These are phyloP conservation scores for Cyprinus carpio DNA, from an alignment of 2,113 vertebrate species.

Conservation along the genomic window DNA sequence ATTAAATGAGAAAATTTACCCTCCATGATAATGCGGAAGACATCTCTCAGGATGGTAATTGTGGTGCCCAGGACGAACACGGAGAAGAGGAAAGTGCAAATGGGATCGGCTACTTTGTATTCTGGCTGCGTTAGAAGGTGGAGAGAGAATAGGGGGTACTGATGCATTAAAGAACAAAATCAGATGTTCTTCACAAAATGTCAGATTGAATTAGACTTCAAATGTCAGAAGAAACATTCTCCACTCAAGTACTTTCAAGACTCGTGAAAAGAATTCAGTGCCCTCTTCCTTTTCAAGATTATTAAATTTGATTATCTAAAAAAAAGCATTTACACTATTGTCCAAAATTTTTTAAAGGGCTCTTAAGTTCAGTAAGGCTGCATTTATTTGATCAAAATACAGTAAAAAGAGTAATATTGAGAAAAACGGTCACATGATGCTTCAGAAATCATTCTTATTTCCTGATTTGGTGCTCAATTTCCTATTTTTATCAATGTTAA, in stretches of 20 bases:
- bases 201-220: slow-evolving; percentile 4
- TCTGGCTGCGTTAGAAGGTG: slow-evolving; percentile 80
- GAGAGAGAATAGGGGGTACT: slow-evolving; percentile 20
- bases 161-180: slow-evolving; percentile 43
- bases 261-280: background rate
- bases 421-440: background rate
- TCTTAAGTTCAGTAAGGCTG: background rate
- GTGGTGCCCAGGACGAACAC: slow-evolving; percentile 93
- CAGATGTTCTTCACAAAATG: slow-evolving; percentile 55
- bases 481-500: background rate
- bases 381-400: background rate
- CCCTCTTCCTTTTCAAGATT: background rate
- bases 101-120: slow-evolving; percentile 93
- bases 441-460: background rate
- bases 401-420: background rate
- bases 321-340: background rate
- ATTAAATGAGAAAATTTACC: slow-evolving; percentile 70
- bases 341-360: background rate
- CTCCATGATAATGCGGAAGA: slow-evolving; percentile 96
- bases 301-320: background rate
- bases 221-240: slow-evolving; percentile 32
- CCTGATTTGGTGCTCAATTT: background rate
- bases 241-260: background rate
- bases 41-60: slow-evolving; percentile 89
- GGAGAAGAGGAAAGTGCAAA: slow-evolving; percentile 97